A percentile compares a stretch with the other conserved stretches of the same genome.
Conservation (phyloP, 1,140 invertebrate species). For the Homalodisca vitripennis region DNA sequence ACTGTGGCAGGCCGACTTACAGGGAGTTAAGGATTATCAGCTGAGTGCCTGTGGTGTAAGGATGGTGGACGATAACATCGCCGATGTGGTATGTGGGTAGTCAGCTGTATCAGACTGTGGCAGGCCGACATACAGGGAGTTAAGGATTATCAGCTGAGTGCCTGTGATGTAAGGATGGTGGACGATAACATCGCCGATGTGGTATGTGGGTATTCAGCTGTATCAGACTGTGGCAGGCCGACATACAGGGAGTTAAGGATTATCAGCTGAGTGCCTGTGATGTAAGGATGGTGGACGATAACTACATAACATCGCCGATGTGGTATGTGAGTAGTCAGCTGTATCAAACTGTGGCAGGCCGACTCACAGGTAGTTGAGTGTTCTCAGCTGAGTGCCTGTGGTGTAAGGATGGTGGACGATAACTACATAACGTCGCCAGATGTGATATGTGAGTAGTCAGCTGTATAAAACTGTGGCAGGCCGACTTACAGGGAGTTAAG, state of each 20-base stretch:
- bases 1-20: constrained; percentile 5
- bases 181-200: too few relatives aligned
- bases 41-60: constrained; percentile 25
- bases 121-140: too few relatives aligned
- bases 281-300: not conserved
- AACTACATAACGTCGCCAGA: constrained; percentile 45
- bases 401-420: constrained; percentile 35
- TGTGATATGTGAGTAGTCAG: not conserved
- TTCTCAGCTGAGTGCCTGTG: constrained; percentile 18
- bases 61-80: constrained; percentile 41
- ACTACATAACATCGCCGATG: too few relatives aligned
- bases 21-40: not conserved
- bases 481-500: not conserved
- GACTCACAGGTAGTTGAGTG: constrained; percentile 2
- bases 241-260: not conserved
- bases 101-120: too few relatives aligned
- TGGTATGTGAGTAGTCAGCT: not conserved
- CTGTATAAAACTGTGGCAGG: not conserved
- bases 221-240: constrained; percentile 4
- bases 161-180: too few relatives aligned
- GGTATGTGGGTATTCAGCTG: too few relatives aligned
- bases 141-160: too few relatives aligned
- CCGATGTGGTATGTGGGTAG: constrained; percentile 44
- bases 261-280: not conserved
- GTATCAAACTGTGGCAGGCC: constrained; percentile 18